phyloP scores from a whole-genome alignment of 2,888 invertebrate genomes.

The Acleris literana region DNA sequence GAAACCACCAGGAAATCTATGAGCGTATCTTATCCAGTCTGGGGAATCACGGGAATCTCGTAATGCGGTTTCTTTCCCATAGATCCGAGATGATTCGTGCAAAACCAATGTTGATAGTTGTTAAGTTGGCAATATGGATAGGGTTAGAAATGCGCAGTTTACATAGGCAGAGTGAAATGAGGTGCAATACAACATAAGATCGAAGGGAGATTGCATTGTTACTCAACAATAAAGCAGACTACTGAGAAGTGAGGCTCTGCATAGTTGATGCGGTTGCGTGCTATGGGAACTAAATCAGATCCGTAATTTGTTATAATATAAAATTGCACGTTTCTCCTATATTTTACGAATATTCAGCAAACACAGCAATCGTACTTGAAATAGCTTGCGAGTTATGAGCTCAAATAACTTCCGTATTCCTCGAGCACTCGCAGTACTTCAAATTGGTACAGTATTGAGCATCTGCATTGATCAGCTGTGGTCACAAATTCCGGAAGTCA shows the following conservation, averaged over 20 bases:
- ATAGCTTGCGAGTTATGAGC: slow-evolving; percentile 11
- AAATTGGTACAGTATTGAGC: slow-evolving; percentile 17
- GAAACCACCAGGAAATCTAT: slow-evolving; percentile 78
- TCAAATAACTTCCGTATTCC: slow-evolving; percentile 26
- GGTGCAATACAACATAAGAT: slow-evolving; percentile 74
- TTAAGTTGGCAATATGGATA: slow-evolving; percentile 65
- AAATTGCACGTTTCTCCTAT: slow-evolving; percentile 48
- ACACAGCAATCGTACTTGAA: slow-evolving; percentile 13
- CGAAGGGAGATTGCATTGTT: slow-evolving; percentile 75
- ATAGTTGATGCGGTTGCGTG: slow-evolving; percentile 73
- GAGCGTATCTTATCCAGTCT: slow-evolving; percentile 72
- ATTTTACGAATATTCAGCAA: slow-evolving; percentile 27
- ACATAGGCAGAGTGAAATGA: slow-evolving; percentile 66
- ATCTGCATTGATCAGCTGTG: slow-evolving; percentile 41
- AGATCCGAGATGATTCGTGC: slow-evolving; percentile 71
- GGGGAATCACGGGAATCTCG: slow-evolving; percentile 74
- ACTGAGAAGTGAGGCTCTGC: slow-evolving; percentile 63
- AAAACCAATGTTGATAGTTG: slow-evolving; percentile 75
- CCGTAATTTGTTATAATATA: slow-evolving; percentile 67
- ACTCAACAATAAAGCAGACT: slow-evolving; percentile 66
- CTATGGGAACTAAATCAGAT: slow-evolving; percentile 75
- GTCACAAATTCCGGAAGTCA: slow-evolving; percentile 54
- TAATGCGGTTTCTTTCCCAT: slow-evolving; percentile 76
- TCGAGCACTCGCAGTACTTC: neutral
- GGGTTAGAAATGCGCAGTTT: slow-evolving; percentile 53